Percentiles rank a stretch among this genome's conserved stretches.
Evolutionary conservation across 2,888 invertebrate genomes (phyloP).

Genomic region (Pheosia gnoma): DNA sequence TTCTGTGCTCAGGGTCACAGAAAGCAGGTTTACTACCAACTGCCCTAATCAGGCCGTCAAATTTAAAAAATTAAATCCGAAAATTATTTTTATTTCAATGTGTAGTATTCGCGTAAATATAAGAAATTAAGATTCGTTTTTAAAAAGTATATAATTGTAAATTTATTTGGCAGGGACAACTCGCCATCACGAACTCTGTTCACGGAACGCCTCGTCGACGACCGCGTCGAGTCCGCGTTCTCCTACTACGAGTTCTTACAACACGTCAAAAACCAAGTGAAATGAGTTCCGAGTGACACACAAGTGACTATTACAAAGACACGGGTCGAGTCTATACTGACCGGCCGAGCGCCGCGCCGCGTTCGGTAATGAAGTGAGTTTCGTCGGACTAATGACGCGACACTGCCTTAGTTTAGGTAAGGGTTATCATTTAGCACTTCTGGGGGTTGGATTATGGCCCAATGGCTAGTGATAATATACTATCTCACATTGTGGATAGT

Average conservation of each 20-base stretch:
- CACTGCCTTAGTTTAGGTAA: conserved; percentile 58
- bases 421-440: conserved; percentile 41
- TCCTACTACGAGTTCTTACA: conserved; percentile 99
- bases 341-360: conserved; percentile 28
- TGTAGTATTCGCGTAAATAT: too few species aligned
- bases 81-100: too few species aligned
- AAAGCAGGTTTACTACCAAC: too few species aligned
- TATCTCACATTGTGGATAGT: too few species aligned
- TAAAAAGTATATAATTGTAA: neutral
- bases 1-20: too few species aligned
- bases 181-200: conserved; percentile 92
- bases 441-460: conserved; percentile 40
- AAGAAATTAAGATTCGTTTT: too few species aligned
- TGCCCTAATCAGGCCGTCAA: too few species aligned
- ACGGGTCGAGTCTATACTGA: conserved; percentile 17
- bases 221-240: conserved; percentile 96
- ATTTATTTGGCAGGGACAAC: conserved; percentile 90
- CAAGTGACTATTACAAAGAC: conserved; percentile 41
- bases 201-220: conserved; percentile 95
- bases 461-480: conserved; percentile 25
- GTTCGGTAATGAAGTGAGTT: conserved; percentile 31
- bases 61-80: too few species aligned
- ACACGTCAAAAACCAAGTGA: conserved; percentile 95
- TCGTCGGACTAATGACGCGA: conserved; percentile 35
- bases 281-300: conserved; percentile 82